Conservation (phyloP, 2,888 invertebrate genomes). For the Cantharis rufa region DNA sequence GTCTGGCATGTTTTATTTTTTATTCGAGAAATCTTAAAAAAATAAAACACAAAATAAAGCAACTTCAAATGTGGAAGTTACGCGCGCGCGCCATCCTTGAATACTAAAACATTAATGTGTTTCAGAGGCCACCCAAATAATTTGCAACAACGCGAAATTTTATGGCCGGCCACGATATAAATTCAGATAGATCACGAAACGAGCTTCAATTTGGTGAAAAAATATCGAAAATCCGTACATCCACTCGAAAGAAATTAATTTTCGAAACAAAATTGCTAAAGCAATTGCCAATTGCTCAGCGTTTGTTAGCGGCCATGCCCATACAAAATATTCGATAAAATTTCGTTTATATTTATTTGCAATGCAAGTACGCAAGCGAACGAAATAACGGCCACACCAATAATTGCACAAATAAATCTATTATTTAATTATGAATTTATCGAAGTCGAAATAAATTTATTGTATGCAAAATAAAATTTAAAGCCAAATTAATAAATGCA, state of each 20-base stretch:
- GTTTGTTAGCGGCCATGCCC: constrained; percentile 1
- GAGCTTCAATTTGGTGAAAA: background rate
- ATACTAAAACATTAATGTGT: background rate
- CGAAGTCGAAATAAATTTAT: background rate
- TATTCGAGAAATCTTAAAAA: background rate
- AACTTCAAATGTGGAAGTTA: background rate
- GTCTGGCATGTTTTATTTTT: background rate
- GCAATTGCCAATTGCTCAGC: background rate
- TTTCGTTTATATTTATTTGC: constrained; percentile 1
- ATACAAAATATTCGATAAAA: background rate
- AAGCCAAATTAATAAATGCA: background rate
- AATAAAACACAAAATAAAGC: background rate
- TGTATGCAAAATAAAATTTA: background rate
- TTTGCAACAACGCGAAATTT: background rate
- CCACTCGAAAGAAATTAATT: background rate
- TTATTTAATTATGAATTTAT: background rate
- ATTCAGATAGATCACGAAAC: background rate
- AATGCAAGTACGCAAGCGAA: background rate
- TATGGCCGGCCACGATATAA: background rate
- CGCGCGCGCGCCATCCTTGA: constrained; percentile 2
- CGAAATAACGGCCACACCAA: background rate
- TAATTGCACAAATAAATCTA: background rate
- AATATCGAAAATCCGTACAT: background rate
- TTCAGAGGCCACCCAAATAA: background rate
- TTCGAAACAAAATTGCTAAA: background rate